phyloP scores from a whole-genome alignment of 2,888 invertebrate species.

The Panorpa germanica region DNA sequence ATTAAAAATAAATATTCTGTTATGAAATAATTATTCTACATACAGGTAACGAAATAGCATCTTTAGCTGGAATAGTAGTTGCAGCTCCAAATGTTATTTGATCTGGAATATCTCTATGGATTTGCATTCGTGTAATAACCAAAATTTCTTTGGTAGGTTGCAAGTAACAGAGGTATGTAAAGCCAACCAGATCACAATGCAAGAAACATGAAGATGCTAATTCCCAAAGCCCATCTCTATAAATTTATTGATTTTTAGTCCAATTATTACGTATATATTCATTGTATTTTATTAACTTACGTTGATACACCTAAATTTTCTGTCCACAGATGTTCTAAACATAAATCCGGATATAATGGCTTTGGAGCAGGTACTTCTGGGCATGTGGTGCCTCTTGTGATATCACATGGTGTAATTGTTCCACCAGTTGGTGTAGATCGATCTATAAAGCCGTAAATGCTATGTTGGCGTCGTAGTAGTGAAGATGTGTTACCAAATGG shows the following conservation, averaged over 20 bases:
- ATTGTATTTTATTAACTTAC: constrained; percentile 20
- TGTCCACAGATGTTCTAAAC: constrained; percentile 80
- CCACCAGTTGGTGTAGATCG: no score
- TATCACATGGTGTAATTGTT: no score
- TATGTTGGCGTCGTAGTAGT: no score
- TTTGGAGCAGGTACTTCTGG: constrained; percentile 33
- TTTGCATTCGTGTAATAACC: constrained; percentile 37
- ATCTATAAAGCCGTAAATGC: no score
- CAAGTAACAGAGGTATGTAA: constrained; percentile 66
- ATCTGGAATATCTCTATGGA: constrained; percentile 30
- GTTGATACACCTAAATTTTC: constrained; percentile 36
- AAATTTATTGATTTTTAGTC: constrained; percentile 4
- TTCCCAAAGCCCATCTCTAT: constrained; percentile 28
- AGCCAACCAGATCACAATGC: constrained; percentile 69
- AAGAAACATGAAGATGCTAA: constrained; percentile 61
- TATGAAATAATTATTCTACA: constrained; percentile 14
- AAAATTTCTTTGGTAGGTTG: no score
- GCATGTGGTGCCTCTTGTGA: no score
- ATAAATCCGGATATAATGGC: constrained; percentile 67
- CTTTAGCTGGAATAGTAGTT: constrained; percentile 57
- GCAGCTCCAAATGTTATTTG: constrained; percentile 58
- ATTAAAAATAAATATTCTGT: constrained; percentile 6
- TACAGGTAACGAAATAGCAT: constrained; percentile 63
- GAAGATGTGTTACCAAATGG: no score
- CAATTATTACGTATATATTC: neutral